Conservation (phyloP, 2,888 invertebrate species). For the Theristus sp. region DNA sequence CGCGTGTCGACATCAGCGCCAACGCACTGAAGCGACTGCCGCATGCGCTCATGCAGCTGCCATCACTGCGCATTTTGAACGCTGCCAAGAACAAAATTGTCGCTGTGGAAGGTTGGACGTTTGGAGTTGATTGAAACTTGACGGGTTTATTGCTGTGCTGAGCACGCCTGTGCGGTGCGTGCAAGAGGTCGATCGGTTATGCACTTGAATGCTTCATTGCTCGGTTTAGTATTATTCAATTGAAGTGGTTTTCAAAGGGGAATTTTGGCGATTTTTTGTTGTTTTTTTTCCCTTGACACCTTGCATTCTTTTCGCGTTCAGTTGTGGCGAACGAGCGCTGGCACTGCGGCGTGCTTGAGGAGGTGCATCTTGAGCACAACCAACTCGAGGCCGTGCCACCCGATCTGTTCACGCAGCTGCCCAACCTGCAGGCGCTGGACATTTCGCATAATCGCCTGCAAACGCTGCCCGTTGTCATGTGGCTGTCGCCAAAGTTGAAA, state of each 20-base stretch:
- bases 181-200: too few relatives aligned
- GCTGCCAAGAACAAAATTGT: conserved; percentile 18
- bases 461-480: conserved; percentile 58
- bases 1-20: conserved; percentile 73
- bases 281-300: too few relatives aligned
- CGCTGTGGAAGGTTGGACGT: neutral
- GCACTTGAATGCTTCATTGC: too few relatives aligned
- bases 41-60: conserved; percentile 57
- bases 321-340: conserved; percentile 2
- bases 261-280: too few relatives aligned
- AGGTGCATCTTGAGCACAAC: conserved; percentile 73
- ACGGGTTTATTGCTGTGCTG: too few relatives aligned
- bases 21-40: conserved; percentile 66
- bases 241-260: too few relatives aligned
- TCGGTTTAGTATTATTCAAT: too few relatives aligned
- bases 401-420: conserved; percentile 54
- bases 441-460: conserved; percentile 83
- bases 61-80: conserved; percentile 60
- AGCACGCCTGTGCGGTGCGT: too few relatives aligned
- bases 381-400: conserved; percentile 60
- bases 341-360: conserved; percentile 31
- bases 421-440: conserved; percentile 53
- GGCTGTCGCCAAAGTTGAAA: conserved; percentile 62
- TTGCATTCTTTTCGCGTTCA: neutral
- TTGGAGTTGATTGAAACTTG: too few relatives aligned